Evolutionary conservation across 1,140 invertebrate species (phyloP), one percentile per base, ranked within the genome.

Genomic region (Psix sp.): DNA sequence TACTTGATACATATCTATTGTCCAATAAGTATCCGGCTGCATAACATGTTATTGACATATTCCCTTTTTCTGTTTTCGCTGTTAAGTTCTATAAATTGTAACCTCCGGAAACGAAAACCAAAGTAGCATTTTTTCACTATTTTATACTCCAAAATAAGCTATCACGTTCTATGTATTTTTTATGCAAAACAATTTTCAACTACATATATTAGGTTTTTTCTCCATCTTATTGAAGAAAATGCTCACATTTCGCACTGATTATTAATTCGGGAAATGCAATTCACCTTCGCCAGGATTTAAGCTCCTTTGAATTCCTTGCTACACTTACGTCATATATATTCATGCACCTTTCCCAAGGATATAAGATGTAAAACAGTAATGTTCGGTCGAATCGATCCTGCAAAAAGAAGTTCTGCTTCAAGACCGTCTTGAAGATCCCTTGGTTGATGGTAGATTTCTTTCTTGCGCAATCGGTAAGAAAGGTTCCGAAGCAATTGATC

Each of bases 381-480:
- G 54, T 26, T 39, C 18, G 11, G 0, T 14, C 20, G 20, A 18
- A 59, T 59, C 43, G 36, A 60, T 60, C 11, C 7, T 33, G 4
- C 6, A 29, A 26, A 60, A 40, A 60, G 15, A 17, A 54, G 21
- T 20, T 24, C 11, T 10, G 45, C 13, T 11, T 38, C 9, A n/a
- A 17, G 20, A 16, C 21, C 11, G 14, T 14, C 3, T 3, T 11
- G 6, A 16, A 45, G 1, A 4, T 36, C 39, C 39, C 17, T 42
- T 51, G 10, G 21, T 33, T n/a, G n/a, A 3, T 10, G 11, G 21
- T 13, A 52, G 46, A 29, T 31, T 38, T 31, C 33, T 46, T 48
- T 52, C 56, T 46, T 16, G 43, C 56, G 9, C 66, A 17, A 70
- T 39, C 66, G 66, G 56, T 70, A 70, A 70, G 14, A 70, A 54